phyloP scores from a whole-genome alignment of 2,888 invertebrate genomes.

The Hirtodrosophila histrioides region DNA sequence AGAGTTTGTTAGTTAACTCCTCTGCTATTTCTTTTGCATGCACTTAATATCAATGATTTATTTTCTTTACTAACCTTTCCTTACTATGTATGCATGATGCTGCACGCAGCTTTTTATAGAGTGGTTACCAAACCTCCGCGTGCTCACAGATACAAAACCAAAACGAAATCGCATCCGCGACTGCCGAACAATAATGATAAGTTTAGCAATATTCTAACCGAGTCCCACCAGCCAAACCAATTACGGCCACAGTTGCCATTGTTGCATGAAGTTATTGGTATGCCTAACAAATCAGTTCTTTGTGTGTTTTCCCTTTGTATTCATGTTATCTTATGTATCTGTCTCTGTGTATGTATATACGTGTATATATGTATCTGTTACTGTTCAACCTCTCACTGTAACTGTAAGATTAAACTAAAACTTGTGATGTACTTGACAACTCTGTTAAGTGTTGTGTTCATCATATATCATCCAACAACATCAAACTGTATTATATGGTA shows the following conservation, averaged over 20 bases:
- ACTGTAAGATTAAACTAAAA: too few species aligned
- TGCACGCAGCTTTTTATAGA: slow-evolving; percentile 34
- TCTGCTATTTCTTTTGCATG: slow-evolving; percentile 23
- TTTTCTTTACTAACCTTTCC: slow-evolving; percentile 19
- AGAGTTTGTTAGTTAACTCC: accelerated
- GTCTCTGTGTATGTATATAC: not conserved
- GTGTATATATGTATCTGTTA: too few species aligned
- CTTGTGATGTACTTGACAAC: too few species aligned
- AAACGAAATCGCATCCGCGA: slow-evolving; percentile 28
- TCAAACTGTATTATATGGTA: too few species aligned
- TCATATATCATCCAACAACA: too few species aligned
- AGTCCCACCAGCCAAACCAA: slow-evolving; percentile 10
- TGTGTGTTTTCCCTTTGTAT: not conserved
- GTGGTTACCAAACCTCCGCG: slow-evolving; percentile 39
- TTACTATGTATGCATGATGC: slow-evolving; percentile 16
- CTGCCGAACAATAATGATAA: slow-evolving; percentile 18
- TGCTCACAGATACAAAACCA: slow-evolving; percentile 29
- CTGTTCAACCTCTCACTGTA: too few species aligned
- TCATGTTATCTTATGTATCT: not conserved
- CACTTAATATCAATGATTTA: slow-evolving; percentile 21
- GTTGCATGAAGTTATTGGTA: slow-evolving; percentile 38
- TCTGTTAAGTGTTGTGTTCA: too few species aligned
- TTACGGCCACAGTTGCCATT: slow-evolving; percentile 13
- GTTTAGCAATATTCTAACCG: slow-evolving; percentile 10
- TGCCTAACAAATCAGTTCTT: slow-evolving; percentile 16